Evolutionary conservation across 2,113 vertebrate genomes (phyloP).

Genomic region (Phyllostomus discolor): DNA sequence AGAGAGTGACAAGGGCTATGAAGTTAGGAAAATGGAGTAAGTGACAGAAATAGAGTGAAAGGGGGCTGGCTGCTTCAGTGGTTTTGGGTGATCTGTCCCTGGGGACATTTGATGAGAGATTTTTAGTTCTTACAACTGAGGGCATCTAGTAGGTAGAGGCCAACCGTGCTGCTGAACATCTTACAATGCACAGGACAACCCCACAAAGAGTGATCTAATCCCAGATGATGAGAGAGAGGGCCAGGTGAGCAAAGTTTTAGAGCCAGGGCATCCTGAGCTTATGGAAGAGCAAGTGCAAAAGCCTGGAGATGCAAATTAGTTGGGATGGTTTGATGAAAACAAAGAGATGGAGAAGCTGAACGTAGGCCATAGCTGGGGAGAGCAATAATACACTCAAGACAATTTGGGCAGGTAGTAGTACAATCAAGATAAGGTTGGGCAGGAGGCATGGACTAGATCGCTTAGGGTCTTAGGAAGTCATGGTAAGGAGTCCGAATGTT

Average conservation of each 20-base stretch:
- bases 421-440: not conserved
- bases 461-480: not conserved
- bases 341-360: not conserved
- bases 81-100: not conserved
- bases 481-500: not conserved
- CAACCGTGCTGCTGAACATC: not conserved
- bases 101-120: not conserved
- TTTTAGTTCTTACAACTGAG: not conserved
- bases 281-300: not conserved
- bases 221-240: not conserved
- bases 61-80: not conserved
- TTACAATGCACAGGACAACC: not conserved
- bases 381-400: not conserved
- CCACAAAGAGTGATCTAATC: not conserved
- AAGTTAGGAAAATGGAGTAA: not conserved
- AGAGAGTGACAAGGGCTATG: not conserved
- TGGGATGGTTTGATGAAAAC: not conserved
- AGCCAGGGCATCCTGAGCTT: not conserved
- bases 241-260: not conserved
- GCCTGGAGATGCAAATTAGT: not conserved
- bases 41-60: not conserved
- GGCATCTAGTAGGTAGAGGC: not conserved
- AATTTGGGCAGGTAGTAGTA: not conserved
- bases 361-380: not conserved
- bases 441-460: not conserved